Base-by-base conservation (phyloP, 2,888 invertebrate species). In the Tipula unca region DNA sequence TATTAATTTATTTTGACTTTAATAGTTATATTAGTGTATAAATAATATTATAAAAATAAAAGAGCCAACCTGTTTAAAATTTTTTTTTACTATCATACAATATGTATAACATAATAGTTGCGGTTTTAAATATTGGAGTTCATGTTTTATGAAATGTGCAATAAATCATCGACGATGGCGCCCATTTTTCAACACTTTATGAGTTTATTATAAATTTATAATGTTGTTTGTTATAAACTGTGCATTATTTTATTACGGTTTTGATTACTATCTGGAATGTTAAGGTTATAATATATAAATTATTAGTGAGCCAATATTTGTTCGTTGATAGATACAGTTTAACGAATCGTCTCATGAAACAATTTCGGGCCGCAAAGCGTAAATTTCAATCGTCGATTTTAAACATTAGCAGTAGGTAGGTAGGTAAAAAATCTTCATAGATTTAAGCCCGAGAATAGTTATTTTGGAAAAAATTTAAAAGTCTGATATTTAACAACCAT, bases 1-100 rank as follows among this genome's bases (percentile, higher is more conserved):
- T 69, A 69, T 69, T 69, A 69, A 69, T 69, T 69, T 69, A 69
- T 69, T 69, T 25, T 69, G 69, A 69, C 69, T 69, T 69, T 69
- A 69, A 69, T 69, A 10, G 69, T 69, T 69, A 25, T 25, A 69
- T 69, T 25, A 69, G 17, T 54, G 17, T 17, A 17, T 54, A 54
- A n/a, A 54, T 54, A 17, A 5, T 54, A 25, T 25, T 25, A 54
- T 54, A 17, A 5, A 17, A 25, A 10, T 25, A 69, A 69, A 69
- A 20, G 25, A 25, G 14, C 69, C 69, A 69, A 69, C 69, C 69
- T 69, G 69, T 69, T 69, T 48, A 25, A 25, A n/a, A 10, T 25
- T 48, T 48, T 39, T 39, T 39, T n/a, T 69, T 69, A 69, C 69
- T 25, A 69, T 69, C 25, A 20, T 69, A 17, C 17, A 20, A 17